These are phyloP conservation scores for Lottia scabra DNA, from an alignment of 2,888 invertebrate genomes.

Conservation along the genomic window DNA sequence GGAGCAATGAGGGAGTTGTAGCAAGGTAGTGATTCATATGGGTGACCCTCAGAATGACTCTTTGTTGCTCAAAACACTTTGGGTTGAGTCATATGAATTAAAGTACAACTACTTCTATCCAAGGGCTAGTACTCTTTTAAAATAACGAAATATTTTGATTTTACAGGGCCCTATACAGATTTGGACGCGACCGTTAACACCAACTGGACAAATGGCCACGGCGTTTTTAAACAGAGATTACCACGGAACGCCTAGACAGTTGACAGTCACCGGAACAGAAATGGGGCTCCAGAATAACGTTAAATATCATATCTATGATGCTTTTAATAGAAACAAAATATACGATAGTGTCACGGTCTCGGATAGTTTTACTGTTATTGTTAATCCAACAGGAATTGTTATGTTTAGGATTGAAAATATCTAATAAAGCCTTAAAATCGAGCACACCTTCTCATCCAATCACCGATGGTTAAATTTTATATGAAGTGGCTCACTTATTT, in stretches of 20 bases:
- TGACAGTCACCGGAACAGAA: not conserved
- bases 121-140: too few species aligned
- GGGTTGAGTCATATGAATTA: too few species aligned
- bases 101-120: too few species aligned
- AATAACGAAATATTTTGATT: too few species aligned
- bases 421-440: too few species aligned
- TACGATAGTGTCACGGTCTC: not conserved
- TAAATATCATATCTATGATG: not conserved
- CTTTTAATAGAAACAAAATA: not conserved
- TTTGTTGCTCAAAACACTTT: too few species aligned
- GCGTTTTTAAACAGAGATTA: constrained; percentile 50
- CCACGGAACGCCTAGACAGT: not conserved
- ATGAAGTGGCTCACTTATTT: too few species aligned
- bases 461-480: too few species aligned
- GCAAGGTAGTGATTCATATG: too few species aligned
- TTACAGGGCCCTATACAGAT: not conserved
- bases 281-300: not conserved
- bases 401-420: not conserved
- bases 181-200: not conserved
- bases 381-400: not conserved
- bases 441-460: too few species aligned
- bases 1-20: too few species aligned
- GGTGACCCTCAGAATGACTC: too few species aligned
- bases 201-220: constrained; percentile 48
- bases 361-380: not conserved